These are phyloP conservation scores for Podocnemis expansa DNA, from an alignment of 2,113 vertebrate species.

Conservation along the genomic window DNA sequence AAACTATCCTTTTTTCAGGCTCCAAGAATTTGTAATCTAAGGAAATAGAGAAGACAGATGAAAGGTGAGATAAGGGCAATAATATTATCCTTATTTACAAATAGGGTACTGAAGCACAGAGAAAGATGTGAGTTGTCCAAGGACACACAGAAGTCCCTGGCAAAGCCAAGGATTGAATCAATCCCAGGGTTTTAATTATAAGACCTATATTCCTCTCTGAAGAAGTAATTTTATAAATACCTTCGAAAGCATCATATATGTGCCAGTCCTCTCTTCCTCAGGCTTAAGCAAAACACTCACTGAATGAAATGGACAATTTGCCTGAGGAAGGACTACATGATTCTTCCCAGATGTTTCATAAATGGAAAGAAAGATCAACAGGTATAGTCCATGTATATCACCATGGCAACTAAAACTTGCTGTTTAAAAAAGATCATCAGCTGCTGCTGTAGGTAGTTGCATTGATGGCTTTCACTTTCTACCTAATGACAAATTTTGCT, in stretches of 20 bases:
- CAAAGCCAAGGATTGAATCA: neutral
- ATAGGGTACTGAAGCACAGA: neutral
- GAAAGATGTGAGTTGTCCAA: neutral
- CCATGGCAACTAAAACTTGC: conserved; percentile 44
- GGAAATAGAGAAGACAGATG: neutral
- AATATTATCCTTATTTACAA: neutral
- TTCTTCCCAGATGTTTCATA: neutral
- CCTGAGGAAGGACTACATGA: accelerated
- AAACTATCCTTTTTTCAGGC: neutral
- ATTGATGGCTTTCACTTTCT: conserved; percentile 14
- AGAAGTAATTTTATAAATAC: neutral
- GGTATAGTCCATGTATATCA: neutral
- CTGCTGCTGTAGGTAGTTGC: neutral
- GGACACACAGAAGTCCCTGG: neutral
- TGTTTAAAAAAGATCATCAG: neutral
- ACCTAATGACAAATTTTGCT: neutral
- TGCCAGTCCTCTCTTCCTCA: neutral
- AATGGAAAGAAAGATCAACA: neutral
- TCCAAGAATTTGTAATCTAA: neutral
- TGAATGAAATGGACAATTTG: neutral
- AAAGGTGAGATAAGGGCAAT: neutral
- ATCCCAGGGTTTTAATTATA: neutral
- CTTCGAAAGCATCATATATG: neutral
- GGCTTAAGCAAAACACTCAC: neutral
- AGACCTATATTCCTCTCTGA: neutral